Evolutionary conservation across 2,797 vertebrate genomes (phyloP).

Genomic region (Adelosebastes latens): DNA sequence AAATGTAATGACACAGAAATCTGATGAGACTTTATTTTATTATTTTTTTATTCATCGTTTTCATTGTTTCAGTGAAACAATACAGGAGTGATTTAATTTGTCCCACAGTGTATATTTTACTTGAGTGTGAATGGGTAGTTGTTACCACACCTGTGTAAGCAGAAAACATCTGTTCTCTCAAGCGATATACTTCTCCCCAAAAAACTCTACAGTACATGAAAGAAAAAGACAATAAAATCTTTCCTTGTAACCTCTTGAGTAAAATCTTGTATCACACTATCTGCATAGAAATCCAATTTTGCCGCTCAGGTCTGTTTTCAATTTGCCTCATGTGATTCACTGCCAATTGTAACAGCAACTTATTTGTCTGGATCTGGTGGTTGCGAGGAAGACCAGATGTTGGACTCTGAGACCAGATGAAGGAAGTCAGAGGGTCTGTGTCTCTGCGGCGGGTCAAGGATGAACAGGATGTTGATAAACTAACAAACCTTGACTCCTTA

Average conservation of each 20-base stretch:
- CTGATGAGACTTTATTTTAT: constrained; percentile 2
- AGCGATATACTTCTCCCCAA: background rate
- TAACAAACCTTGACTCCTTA: constrained; percentile 46
- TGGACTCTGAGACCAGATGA: constrained; percentile 42
- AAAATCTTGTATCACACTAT: constrained; percentile 14
- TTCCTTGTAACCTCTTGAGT: constrained; percentile 1
- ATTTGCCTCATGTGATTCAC: constrained; percentile 46
- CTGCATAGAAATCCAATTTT: constrained; percentile 18
- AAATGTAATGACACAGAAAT: constrained; percentile 36
- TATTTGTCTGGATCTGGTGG: constrained; percentile 54
- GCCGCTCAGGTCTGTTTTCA: constrained; percentile 40
- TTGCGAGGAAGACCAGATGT: constrained; percentile 66
- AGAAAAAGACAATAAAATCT: constrained; percentile 6
- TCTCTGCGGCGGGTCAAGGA: constrained; percentile 57
- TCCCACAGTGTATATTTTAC: background rate
- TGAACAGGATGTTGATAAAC: constrained; percentile 73
- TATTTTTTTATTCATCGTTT: no score
- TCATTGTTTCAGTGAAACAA: constrained; percentile 23
- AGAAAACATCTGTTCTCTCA: constrained; percentile 11
- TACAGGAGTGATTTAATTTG: constrained; percentile 21
- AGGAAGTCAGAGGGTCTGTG: constrained; percentile 49
- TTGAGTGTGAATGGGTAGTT: background rate
- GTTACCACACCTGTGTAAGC: background rate
- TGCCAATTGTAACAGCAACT: constrained; percentile 58
- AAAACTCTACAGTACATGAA: background rate